These are phyloP conservation scores for Nephila pilipes DNA, from an alignment of 1,140 invertebrate species.

Conservation along the genomic window DNA sequence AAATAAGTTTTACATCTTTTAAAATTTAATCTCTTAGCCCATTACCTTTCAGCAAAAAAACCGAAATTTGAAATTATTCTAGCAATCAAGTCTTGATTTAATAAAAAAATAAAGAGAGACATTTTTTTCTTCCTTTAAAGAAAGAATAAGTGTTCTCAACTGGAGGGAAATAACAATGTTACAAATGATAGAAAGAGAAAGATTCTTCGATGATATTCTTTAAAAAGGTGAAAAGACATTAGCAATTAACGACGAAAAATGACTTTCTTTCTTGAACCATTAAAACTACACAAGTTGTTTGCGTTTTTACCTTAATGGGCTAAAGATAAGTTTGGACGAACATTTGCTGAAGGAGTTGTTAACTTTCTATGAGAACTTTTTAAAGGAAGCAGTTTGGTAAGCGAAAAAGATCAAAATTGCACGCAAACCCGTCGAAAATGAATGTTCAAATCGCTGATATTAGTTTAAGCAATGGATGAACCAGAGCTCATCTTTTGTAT, in stretches of 20 bases:
- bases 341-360: neutral
- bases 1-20: too few relatives aligned
- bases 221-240: slow-evolving; percentile 16
- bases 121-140: neutral
- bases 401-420: neutral
- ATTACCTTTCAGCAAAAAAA: neutral
- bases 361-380: slow-evolving; percentile 3
- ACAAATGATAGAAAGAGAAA: neutral
- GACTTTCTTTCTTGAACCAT: slow-evolving; percentile 2
- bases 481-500: too few relatives aligned
- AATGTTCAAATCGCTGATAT: neutral
- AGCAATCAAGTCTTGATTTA: neutral
- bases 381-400: neutral
- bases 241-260: slow-evolving; percentile 27
- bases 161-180: neutral
- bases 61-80: neutral
- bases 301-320: slow-evolving; percentile 21
- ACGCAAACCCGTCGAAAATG: neutral
- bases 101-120: neutral
- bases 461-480: neutral
- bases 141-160: neutral
- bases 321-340: slow-evolving; percentile 16
- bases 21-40: too few relatives aligned
- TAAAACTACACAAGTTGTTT: slow-evolving; percentile 12
- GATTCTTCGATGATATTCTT: neutral